Base-by-base conservation (phyloP, 1,140 invertebrate genomes). In the Pogonomyrmex californicus region DNA sequence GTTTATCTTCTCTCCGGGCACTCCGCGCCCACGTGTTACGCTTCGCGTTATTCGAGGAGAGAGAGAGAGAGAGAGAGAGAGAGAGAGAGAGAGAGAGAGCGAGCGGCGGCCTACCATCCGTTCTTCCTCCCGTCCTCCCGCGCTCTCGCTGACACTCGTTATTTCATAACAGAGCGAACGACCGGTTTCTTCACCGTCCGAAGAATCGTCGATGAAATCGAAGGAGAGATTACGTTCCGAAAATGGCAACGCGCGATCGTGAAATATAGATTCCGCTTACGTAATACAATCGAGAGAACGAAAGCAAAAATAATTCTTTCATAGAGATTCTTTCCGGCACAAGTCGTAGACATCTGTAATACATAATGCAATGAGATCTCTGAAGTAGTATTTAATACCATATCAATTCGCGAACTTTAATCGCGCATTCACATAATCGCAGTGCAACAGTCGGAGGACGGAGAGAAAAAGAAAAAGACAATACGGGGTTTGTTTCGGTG, bases 1-100 rank as follows among this genome's bases (percentile, higher is more conserved):
- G 94, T 95, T 95, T 95, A 95, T 95, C 94, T 95, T 93, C 94
- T 94, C 93, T 93, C 93, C 89, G 94, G 92, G 82, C 92, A 93
- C 94, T 95, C 92, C 92, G 91, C 92, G 92, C 93, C 93, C 91
- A 92, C 94, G 93, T 91, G 91, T 93, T 93, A 91, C 91, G 89
- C 92, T 91, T 85, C 87, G 81, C 83, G 89, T 91, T 91, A 90
- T 90, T 90, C 86, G 89, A 88, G 76, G 44, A 9, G 38, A 66
- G 63, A 10, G 36, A 68, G 41, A 68, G 9, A 68, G 2, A 23
- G 30, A 12, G 30, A 12, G 30, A 30, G 10, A 1, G 58, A 4
- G 56, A 3, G 2, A 4, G 56, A 10, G 23, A 10, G 23, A 68
- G 58, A 33, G 49, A 17, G 1, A 51, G 1, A 12, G 54, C n/a